These are phyloP conservation scores for Apotomis capreana DNA, from an alignment of 2,888 invertebrate genomes.

Conservation along the genomic window DNA sequence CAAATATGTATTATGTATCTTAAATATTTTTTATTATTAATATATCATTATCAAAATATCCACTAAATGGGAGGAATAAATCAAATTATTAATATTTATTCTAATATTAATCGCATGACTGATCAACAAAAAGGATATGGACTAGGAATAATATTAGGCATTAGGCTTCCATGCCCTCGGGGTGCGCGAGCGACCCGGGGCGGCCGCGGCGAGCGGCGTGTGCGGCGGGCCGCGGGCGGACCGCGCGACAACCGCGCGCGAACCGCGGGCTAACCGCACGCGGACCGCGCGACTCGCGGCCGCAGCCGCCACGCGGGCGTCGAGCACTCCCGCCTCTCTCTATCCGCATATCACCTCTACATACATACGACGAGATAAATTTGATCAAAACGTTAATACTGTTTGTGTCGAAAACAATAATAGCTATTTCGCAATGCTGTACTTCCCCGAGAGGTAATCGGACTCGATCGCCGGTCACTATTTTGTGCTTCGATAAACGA, in stretches of 20 bases:
- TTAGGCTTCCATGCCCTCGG: constrained; percentile 75
- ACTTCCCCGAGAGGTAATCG: constrained; percentile 69
- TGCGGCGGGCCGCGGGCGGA: constrained; percentile 38
- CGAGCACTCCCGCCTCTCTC: constrained; percentile 61
- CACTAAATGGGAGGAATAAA: constrained; percentile 84
- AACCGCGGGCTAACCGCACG: constrained; percentile 45
- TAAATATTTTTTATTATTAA: constrained; percentile 84
- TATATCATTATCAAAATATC: constrained; percentile 84
- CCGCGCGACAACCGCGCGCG: constrained; percentile 29
- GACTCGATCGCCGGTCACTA: constrained; percentile 76
- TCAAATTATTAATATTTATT: constrained; percentile 83
- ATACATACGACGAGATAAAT: constrained; percentile 74
- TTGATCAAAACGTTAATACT: constrained; percentile 80
- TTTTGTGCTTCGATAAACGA: constrained; percentile 80
- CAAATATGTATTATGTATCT: constrained; percentile 84
- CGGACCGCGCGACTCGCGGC: constrained; percentile 31
- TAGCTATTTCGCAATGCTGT: constrained; percentile 67
- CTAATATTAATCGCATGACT: constrained; percentile 84
- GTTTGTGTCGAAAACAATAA: constrained; percentile 75
- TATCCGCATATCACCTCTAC: constrained; percentile 79
- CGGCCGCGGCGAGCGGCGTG: constrained; percentile 43
- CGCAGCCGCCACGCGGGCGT: constrained; percentile 48
- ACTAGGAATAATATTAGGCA: constrained; percentile 84
- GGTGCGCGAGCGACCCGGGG: constrained; percentile 51
- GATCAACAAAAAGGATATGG: constrained; percentile 84